A percentile compares a stretch with the other conserved stretches of the same genome.
Conservation (phyloP, 2,797 vertebrate species). For the Eleutherodactylus coqui region DNA sequence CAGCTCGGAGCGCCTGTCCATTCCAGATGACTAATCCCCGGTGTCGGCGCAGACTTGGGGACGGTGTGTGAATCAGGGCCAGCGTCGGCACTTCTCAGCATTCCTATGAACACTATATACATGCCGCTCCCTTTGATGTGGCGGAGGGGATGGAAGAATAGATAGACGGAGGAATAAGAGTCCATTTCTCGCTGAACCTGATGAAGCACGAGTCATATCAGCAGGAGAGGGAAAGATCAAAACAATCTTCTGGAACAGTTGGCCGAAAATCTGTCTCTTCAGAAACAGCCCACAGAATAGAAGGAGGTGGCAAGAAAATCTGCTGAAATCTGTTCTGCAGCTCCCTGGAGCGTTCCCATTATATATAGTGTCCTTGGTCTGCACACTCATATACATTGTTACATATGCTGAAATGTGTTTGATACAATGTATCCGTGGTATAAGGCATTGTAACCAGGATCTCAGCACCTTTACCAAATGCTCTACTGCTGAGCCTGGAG, state of each 20-base stretch:
- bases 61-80: not conserved
- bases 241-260: slow-evolving; percentile 49
- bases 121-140: not conserved
- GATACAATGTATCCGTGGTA: too few relatives aligned
- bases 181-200: too few relatives aligned
- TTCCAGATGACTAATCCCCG: not conserved
- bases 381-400: not conserved
- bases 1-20: not conserved
- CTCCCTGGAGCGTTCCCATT: not conserved
- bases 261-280: slow-evolving; percentile 40
- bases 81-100: not conserved
- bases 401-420: not conserved
- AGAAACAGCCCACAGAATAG: slow-evolving; percentile 33
- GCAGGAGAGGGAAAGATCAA: slow-evolving; percentile 23
- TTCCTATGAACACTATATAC: not conserved
- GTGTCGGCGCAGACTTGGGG: not conserved
- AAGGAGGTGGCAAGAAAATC: slow-evolving; percentile 20
- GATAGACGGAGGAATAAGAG: not conserved
- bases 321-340: not conserved
- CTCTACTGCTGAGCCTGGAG: too few relatives aligned
- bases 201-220: not conserved
- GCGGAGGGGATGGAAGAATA: not conserved
- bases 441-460: too few relatives aligned
- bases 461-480: too few relatives aligned
- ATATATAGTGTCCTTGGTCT: not conserved